These are phyloP conservation scores for Atta colombica DNA, from an alignment of 1,140 invertebrate species.

Conservation along the genomic window DNA sequence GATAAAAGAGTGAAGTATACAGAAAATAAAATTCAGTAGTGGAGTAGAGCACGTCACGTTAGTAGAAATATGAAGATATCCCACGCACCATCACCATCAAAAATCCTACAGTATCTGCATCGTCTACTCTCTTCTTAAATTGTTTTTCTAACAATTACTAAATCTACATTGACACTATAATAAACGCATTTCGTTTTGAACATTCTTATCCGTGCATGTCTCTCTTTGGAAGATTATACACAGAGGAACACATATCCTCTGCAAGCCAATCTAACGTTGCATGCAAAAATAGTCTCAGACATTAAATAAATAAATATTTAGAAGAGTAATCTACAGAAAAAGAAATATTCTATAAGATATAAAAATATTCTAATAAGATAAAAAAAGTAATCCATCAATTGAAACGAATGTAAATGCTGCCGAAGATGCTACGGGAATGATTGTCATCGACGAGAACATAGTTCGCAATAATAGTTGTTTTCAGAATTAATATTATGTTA, in stretches of 20 bases:
- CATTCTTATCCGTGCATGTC: slow-evolving; percentile 34
- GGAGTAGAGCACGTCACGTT: slow-evolving; percentile 59
- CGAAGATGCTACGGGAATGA: slow-evolving; percentile 22
- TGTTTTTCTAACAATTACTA: slow-evolving; percentile 86
- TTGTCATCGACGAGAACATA: not conserved
- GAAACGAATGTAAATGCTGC: slow-evolving; percentile 4
- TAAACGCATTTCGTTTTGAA: slow-evolving; percentile 48
- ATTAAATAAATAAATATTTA: slow-evolving; percentile 8
- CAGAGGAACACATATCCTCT: slow-evolving; percentile 59
- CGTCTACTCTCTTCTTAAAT: slow-evolving; percentile 79
- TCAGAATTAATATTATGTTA: slow-evolving; percentile 80
- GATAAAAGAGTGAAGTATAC: slow-evolving; percentile 36
- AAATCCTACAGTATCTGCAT: slow-evolving; percentile 68
- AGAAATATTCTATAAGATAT: not conserved
- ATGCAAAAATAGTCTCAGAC: slow-evolving; percentile 51
- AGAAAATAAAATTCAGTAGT: slow-evolving; percentile 49
- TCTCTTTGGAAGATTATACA: slow-evolving; percentile 44
- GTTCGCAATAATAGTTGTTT: slow-evolving; percentile 39
- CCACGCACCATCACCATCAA: slow-evolving; percentile 80
- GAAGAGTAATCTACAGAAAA: not conserved
- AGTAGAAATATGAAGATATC: slow-evolving; percentile 67
- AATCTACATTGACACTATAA: slow-evolving; percentile 60
- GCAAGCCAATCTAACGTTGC: slow-evolving; percentile 61
- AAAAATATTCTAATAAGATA: slow-evolving; percentile 31
- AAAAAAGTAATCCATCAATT: slow-evolving; percentile 21